These are phyloP conservation scores for Cuniculus paca DNA, from an alignment of 2,797 vertebrate species.

Conservation along the genomic window DNA sequence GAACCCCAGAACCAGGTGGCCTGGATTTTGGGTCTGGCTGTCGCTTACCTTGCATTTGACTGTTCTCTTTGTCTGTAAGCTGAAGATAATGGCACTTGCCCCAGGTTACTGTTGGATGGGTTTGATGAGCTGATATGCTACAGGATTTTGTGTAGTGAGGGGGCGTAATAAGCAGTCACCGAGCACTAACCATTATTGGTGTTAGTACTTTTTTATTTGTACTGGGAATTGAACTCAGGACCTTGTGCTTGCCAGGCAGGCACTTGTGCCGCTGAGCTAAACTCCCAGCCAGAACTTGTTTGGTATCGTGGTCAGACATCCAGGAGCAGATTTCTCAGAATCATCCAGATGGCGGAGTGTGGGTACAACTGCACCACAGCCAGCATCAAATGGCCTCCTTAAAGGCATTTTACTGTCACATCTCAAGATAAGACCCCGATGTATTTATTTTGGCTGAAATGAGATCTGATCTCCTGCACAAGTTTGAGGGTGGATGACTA, in stretches of 20 bases:
- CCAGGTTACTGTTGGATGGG: background rate
- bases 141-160: background rate
- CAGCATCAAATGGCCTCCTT: background rate
- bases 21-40: background rate
- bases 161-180: no score
- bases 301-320: background rate
- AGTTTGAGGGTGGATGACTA: background rate
- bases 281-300: no score
- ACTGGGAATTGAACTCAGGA: no score
- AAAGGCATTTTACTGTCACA: background rate
- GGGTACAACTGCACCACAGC: fast-evolving
- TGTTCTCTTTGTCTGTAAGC: background rate
- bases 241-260: no score
- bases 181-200: background rate
- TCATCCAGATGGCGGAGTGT: fast-evolving
- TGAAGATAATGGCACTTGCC: background rate
- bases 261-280: no score
- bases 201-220: background rate
- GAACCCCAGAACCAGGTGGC: background rate
- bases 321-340: background rate
- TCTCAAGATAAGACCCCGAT: background rate
- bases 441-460: conserved; percentile 26
- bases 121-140: background rate
- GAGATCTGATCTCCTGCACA: background rate
- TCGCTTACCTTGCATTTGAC: background rate